These are phyloP conservation scores for Nanorana parkeri DNA, from an alignment of 2,113 vertebrate genomes.

Conservation along the genomic window DNA sequence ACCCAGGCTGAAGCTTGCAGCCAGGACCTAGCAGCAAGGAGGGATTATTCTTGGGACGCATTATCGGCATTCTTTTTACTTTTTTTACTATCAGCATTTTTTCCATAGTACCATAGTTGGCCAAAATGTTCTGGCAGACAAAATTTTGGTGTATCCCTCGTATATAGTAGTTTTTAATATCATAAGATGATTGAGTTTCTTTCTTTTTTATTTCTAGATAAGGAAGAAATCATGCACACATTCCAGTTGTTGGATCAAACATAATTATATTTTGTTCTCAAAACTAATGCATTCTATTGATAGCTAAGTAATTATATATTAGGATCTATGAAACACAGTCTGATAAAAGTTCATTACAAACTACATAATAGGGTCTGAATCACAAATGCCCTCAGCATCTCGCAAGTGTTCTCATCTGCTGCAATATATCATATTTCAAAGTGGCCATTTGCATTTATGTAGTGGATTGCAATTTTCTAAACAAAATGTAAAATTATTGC, in stretches of 20 bases:
- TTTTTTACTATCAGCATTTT: too few species aligned
- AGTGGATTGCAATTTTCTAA: conserved; percentile 6
- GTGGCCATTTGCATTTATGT: conserved; percentile 20
- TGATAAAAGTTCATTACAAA: neutral
- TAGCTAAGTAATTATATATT: neutral
- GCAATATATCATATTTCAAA: conserved; percentile 9
- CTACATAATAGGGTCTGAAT: conserved; percentile 5
- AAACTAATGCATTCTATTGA: neutral
- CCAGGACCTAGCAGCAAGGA: too few species aligned
- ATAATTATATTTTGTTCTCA: conserved; percentile 29
- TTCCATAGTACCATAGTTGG: too few species aligned
- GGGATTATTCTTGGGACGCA: too few species aligned
- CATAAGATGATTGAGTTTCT: too few species aligned
- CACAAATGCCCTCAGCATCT: neutral
- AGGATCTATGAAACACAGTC: neutral
- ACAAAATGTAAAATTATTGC: neutral
- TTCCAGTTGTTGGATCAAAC: neutral
- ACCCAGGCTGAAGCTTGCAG: too few species aligned
- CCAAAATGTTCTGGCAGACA: too few species aligned
- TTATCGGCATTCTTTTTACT: too few species aligned
- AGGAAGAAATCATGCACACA: too few species aligned
- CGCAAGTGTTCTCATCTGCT: neutral
- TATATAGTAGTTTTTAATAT: too few species aligned
- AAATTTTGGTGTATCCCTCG: too few species aligned
- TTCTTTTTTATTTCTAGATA: too few species aligned